Evolutionary conservation across 2,797 vertebrate genomes (phyloP), one percentile per base, ranked within the genome.

Genomic region (Sparidentex hasta): DNA sequence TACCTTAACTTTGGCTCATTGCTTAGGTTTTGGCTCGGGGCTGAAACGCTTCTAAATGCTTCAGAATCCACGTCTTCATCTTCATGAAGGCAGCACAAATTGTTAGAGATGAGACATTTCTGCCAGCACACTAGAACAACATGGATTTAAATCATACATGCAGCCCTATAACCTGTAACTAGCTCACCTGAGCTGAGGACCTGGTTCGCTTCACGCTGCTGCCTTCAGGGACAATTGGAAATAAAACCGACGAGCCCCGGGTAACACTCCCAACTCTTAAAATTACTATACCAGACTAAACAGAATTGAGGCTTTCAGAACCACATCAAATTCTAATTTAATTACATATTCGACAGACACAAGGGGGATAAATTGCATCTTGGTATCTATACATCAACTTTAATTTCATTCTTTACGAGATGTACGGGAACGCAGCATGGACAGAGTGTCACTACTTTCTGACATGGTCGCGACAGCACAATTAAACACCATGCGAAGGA

Each of bases 401-500:
- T 0, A 3, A 14, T n/a, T 3, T 0, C 1, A 3, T 11, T 20
- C 0, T 74, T 63, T 69, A 57, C 86, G 11, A 1, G 9, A 18
- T 74, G 85, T 33, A 0, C 71, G 0, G 87, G 83, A 92, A 94
- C 3, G 88, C 87, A 47, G n/a, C 93, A 52, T 6, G 17, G 25
- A 0, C 43, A 23, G 43, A 23, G 46, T 13, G 3, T 41, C 54
- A 50, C 48, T 12, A 12, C 25, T 61, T 23, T 71, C 44, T 38
- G 11, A 11, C 46, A 38, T n/a, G 59, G 56, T 71, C 27, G 23
- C 14, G 13, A 46, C 14, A 43, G 27, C 11, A 46, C 1, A 33
- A 3, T 16, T 64, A 56, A 21, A 1, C 65, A 88, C 0, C 41
- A 94, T 92, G 92, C 47, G 90, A 20, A 92, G 93, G 89, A 94